phyloP scores from a whole-genome alignment of 2,888 invertebrate species.

The Zeuzera pyrina region DNA sequence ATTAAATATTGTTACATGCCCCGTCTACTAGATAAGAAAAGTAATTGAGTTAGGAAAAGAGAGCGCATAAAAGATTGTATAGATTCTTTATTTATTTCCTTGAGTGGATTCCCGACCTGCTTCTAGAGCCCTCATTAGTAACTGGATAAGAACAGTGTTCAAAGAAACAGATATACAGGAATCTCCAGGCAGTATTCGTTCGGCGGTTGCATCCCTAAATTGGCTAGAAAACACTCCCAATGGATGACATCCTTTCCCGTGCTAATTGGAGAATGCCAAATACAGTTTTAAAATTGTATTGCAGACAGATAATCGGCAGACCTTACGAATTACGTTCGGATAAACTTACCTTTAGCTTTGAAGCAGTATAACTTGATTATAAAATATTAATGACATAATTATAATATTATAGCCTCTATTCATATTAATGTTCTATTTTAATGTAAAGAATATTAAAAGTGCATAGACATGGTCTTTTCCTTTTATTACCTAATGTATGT shows the following conservation, averaged over 20 bases:
- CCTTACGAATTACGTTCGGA: not conserved
- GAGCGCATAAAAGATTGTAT: slow-evolving; percentile 1
- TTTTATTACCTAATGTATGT: no score
- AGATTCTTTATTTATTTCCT: slow-evolving; percentile 7
- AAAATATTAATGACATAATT: no score
- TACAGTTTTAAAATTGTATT: slow-evolving; percentile 5
- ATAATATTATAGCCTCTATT: no score
- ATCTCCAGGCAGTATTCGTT: slow-evolving; percentile 6
- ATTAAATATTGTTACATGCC: slow-evolving; percentile 1
- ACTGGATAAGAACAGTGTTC: slow-evolving; percentile 5
- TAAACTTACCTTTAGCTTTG: not conserved
- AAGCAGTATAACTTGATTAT: no score
- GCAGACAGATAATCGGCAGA: not conserved
- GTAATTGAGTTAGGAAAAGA: not conserved
- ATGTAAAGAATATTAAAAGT: not conserved
- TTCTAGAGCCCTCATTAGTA: slow-evolving; percentile 7
- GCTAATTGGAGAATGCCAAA: slow-evolving; percentile 3
- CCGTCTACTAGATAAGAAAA: slow-evolving; percentile 5
- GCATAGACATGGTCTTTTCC: not conserved
- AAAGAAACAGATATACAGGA: slow-evolving; percentile 5
- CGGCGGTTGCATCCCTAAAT: slow-evolving; percentile 8
- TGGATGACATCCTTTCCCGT: slow-evolving; percentile 7
- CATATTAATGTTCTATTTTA: no score
- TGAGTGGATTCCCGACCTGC: slow-evolving; percentile 6
- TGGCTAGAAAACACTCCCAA: slow-evolving; percentile 5